phyloP scores from a whole-genome alignment of 2,797 vertebrate species.

The Erpetoichthys calabaricus region DNA sequence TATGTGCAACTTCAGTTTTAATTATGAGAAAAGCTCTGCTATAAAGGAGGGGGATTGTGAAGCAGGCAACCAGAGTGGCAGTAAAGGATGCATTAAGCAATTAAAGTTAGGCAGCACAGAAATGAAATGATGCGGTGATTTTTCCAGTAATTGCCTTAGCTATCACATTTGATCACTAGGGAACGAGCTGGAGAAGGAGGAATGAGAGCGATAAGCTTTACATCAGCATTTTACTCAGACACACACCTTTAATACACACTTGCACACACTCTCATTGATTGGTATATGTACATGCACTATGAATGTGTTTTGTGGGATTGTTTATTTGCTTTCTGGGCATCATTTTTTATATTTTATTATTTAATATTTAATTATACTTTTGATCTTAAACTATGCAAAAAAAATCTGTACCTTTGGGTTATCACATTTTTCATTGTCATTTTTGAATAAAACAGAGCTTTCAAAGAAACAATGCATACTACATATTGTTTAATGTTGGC shows the following conservation, averaged over 20 bases:
- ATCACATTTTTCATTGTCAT: too few relatives aligned
- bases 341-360: too few relatives aligned
- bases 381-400: too few relatives aligned
- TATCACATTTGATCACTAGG: slow-evolving; percentile 62
- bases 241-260: slow-evolving; percentile 31
- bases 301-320: slow-evolving; percentile 1
- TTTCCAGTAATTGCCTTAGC: slow-evolving; percentile 69
- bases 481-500: too few relatives aligned
- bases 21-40: slow-evolving; percentile 34
- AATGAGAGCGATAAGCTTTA: slow-evolving; percentile 50
- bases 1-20: slow-evolving; percentile 28
- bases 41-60: slow-evolving; percentile 24
- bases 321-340: too few relatives aligned
- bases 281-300: too few relatives aligned
- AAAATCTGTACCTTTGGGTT: too few relatives aligned
- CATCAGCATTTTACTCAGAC: slow-evolving; percentile 46
- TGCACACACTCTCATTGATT: slow-evolving; percentile 20
- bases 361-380: too few relatives aligned
- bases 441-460: too few relatives aligned
- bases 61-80: slow-evolving; percentile 25
- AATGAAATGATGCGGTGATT: slow-evolving; percentile 55
- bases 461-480: too few relatives aligned
- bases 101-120: slow-evolving; percentile 61
- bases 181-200: slow-evolving; percentile 45
- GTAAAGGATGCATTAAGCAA: slow-evolving; percentile 65